Conservation (phyloP, 1,140 invertebrate genomes). For the Ectropis grisescens region DNA sequence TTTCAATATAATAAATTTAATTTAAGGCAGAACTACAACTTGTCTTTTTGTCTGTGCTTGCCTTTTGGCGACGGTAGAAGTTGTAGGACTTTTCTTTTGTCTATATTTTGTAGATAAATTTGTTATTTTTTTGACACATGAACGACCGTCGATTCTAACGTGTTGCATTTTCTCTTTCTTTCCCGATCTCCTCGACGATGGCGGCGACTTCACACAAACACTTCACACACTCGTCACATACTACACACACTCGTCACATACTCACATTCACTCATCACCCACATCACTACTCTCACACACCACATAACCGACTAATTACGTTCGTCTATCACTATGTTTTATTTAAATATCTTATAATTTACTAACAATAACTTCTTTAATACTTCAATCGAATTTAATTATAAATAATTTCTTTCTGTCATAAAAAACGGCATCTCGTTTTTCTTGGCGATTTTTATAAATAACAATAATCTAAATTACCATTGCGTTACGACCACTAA, state of each 20-base stretch:
- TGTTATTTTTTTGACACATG: too few species aligned
- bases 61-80: slow-evolving; percentile 45
- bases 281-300: neutral
- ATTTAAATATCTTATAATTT: too few species aligned
- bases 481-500: too few species aligned
- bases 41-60: slow-evolving; percentile 54
- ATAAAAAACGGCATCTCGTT: too few species aligned
- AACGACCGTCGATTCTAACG: slow-evolving; percentile 53
- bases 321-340: too few species aligned
- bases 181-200: slow-evolving; percentile 35
- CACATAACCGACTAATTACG: too few species aligned
- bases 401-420: too few species aligned
- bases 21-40: slow-evolving; percentile 4
- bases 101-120: too few species aligned
- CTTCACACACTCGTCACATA: slow-evolving; percentile 9
- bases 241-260: slow-evolving; percentile 7
- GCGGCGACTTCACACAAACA: slow-evolving; percentile 11
- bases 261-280: neutral
- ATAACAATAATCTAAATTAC: too few species aligned
- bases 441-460: too few species aligned
- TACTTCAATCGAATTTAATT: too few species aligned
- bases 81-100: slow-evolving; percentile 16
- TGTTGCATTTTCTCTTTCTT: slow-evolving; percentile 64
- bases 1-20: slow-evolving; percentile 1
- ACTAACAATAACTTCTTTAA: too few species aligned